Evolutionary conservation across 2,797 vertebrate species (phyloP).

Genomic region (Alcedo atthis): DNA sequence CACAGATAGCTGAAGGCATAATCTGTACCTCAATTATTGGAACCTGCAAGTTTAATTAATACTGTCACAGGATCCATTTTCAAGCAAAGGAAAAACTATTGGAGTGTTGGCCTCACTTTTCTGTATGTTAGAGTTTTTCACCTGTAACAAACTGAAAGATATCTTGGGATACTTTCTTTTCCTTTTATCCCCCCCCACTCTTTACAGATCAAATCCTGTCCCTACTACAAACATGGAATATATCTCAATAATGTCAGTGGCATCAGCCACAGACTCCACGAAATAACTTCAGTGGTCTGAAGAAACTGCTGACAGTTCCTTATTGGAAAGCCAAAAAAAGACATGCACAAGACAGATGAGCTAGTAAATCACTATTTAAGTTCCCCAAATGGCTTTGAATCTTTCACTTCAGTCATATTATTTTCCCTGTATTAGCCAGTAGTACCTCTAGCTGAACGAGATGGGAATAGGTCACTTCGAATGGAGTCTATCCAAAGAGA

Average conservation of each 20-base stretch:
- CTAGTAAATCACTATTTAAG: background rate
- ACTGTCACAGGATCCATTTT: background rate
- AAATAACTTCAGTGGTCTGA: background rate
- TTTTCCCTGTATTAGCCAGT: background rate
- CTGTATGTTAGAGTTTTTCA: background rate
- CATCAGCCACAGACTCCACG: background rate
- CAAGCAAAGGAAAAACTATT: background rate
- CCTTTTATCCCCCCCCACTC: background rate
- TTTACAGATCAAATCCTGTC: background rate
- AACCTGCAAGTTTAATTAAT: slow-evolving; percentile 46
- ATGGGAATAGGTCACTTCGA: background rate
- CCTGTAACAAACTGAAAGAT: background rate
- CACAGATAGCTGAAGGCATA: slow-evolving; percentile 53
- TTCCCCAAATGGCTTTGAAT: background rate
- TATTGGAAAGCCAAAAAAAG: background rate
- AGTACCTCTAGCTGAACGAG: background rate
- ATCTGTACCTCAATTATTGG: slow-evolving; percentile 48
- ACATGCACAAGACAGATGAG: background rate
- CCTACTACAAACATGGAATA: background rate
- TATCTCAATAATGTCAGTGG: background rate
- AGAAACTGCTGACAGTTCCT: background rate
- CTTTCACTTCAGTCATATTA: background rate
- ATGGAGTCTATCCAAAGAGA: background rate
- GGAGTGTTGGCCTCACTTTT: background rate
- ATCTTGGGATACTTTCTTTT: background rate